These are phyloP conservation scores for Nyctereutes procyonoides DNA, from an alignment of 2,113 vertebrate species.

Conservation along the genomic window DNA sequence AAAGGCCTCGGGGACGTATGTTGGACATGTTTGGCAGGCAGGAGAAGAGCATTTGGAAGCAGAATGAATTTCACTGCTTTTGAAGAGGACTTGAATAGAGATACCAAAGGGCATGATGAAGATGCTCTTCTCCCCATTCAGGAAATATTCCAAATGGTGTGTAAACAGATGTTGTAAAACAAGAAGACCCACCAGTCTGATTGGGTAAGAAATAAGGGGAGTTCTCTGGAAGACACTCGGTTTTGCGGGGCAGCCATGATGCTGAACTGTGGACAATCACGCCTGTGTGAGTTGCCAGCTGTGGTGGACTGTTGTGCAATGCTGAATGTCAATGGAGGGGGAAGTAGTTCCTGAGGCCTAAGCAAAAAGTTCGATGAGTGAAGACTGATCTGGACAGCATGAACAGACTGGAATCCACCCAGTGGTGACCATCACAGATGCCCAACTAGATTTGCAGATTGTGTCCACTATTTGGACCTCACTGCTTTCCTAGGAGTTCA, in stretches of 20 bases:
- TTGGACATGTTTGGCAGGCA: accelerated
- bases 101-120: not conserved
- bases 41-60: not conserved
- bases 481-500: not conserved
- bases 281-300: not conserved
- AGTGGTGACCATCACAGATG: not conserved
- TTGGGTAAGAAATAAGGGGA: not conserved
- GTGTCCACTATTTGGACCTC: not conserved
- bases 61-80: not conserved
- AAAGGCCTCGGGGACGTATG: accelerated
- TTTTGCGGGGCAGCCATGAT: no score
- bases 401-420: no score
- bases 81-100: not conserved
- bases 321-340: not conserved
- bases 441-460: not conserved
- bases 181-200: not conserved
- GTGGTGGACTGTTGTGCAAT: not conserved
- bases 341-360: not conserved
- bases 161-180: not conserved
- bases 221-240: not conserved
- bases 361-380: not conserved
- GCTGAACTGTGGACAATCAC: not conserved
- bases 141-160: not conserved
- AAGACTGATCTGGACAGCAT: not conserved
- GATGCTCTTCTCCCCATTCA: not conserved